Conservation (phyloP, 2,113 vertebrate species). For the Kryptolebias marmoratus region DNA sequence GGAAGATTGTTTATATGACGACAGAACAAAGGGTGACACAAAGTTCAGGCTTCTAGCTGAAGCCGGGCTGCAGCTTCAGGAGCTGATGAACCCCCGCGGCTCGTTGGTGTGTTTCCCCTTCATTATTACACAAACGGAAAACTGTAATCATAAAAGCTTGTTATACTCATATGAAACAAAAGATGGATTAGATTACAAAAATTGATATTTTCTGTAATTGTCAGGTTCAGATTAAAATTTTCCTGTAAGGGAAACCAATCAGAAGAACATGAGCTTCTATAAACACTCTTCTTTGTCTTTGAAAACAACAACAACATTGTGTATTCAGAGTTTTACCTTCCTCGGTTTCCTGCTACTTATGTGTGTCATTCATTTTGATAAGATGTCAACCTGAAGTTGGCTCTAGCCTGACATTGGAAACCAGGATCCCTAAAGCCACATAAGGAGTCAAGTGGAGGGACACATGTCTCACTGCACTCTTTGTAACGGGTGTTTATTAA, state of each 20-base stretch:
- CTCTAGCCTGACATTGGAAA: slow-evolving; percentile 17
- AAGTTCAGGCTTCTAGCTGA: slow-evolving; percentile 32
- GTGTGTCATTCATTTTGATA: slow-evolving; percentile 38
- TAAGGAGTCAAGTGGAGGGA: background rate
- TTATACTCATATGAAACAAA: background rate
- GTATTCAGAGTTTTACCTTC: background rate
- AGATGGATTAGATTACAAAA: background rate
- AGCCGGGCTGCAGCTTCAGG: background rate
- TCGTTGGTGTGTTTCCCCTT: slow-evolving; percentile 5
- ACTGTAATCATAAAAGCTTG: background rate
- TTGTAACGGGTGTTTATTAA: background rate
- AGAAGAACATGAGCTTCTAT: background rate
- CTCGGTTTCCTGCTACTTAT: background rate
- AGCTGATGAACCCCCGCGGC: background rate
- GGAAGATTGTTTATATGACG: slow-evolving; percentile 24
- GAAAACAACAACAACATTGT: background rate
- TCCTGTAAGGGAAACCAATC: background rate
- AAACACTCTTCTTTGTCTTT: background rate
- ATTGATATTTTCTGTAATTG: background rate
- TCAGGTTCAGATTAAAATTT: slow-evolving; percentile 1
- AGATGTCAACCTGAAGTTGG: slow-evolving; percentile 24
- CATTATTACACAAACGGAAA: background rate
- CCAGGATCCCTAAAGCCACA: background rate
- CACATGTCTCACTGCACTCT: background rate
- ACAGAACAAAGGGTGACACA: slow-evolving; percentile 28